These are phyloP conservation scores for Globodera rostochiensis DNA, from an alignment of 1,140 invertebrate species.

Conservation along the genomic window DNA sequence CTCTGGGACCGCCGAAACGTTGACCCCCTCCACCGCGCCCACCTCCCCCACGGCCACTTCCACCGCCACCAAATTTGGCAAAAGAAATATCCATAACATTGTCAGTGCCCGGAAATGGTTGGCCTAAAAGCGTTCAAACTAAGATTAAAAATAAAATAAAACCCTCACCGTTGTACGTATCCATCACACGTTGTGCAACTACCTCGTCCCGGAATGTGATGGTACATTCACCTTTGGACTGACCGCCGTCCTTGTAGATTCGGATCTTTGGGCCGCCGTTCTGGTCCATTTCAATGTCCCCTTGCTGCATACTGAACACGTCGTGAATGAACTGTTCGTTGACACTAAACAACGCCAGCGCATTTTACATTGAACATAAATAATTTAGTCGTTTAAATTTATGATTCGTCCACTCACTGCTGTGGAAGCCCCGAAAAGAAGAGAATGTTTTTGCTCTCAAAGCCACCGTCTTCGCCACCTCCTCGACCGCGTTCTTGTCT, in stretches of 20 bases:
- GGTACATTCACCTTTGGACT: slow-evolving; percentile 46
- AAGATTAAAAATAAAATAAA: neutral
- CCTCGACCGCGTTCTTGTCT: slow-evolving; percentile 13
- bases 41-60: slow-evolving; percentile 42
- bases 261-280: slow-evolving; percentile 45
- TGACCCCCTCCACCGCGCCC: slow-evolving; percentile 52
- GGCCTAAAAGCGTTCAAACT: slow-evolving; percentile 6
- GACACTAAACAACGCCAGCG: slow-evolving; percentile 29
- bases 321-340: slow-evolving; percentile 45
- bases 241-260: slow-evolving; percentile 38
- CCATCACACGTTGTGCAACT: slow-evolving; percentile 32
- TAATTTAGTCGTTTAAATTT: neutral
- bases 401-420: slow-evolving; percentile 22
- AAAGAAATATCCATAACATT: slow-evolving; percentile 40
- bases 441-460: slow-evolving; percentile 30
- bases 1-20: slow-evolving; percentile 69
- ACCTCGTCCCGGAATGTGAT: slow-evolving; percentile 36
- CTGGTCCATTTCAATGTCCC: slow-evolving; percentile 31
- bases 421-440: slow-evolving; percentile 44
- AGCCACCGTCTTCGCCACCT: slow-evolving; percentile 9
- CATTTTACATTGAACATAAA: neutral
- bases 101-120: slow-evolving; percentile 42
- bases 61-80: slow-evolving; percentile 43
- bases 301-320: slow-evolving; percentile 33
- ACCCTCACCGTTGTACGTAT: slow-evolving; percentile 32